Evolutionary conservation across 2,888 invertebrate species (phyloP), one percentile per base, ranked within the genome.

Genomic region (Agrypnus murinus): DNA sequence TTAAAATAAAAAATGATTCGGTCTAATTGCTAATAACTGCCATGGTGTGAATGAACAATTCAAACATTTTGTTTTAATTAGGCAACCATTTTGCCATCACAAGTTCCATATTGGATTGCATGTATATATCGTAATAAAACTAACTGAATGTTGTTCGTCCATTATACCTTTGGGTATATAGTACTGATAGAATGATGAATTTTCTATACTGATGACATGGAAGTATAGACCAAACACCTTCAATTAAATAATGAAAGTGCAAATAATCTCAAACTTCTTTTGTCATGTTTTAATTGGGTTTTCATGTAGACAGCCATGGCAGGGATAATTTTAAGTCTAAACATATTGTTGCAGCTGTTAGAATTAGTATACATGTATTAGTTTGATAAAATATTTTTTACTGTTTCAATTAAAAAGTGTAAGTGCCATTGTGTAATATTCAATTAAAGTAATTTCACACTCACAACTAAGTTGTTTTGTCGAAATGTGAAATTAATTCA

Each of bases 71-170:
- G 17, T 67, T 66, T 59, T 53, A 50, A 67, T 58, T 43, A 15
- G 17, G 63, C 55, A 62, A 25, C 53, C 53, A 70, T 64, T 67
- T 58, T 65, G 53, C 55, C 62, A 66, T 60, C 43, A 64, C 45
- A 66, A 46, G 58, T 71, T 71, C 59, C 46, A 74, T 72, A 76
- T 73, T 70, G 71, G 74, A 73, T 70, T 77, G 76, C 76, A 76
- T 73, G 77, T 78, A 77, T 77, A 77, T 75, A 79, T 75, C 72
- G 75, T 71, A 75, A 70, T 50, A 80, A 80, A 77, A 79, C 74
- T 78, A 82, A 81, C 81, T 84, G 82, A 83, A 84, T 84, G 83
- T 84, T 84, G 82, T 83, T 84, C 84, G 84, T 84, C 84, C 84
- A 84, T 79, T 81, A 81, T 81, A 77, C 78, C 78, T 80, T 77